These are phyloP conservation scores for Epirrita christyi DNA, from an alignment of 2,888 invertebrate species.

Conservation along the genomic window DNA sequence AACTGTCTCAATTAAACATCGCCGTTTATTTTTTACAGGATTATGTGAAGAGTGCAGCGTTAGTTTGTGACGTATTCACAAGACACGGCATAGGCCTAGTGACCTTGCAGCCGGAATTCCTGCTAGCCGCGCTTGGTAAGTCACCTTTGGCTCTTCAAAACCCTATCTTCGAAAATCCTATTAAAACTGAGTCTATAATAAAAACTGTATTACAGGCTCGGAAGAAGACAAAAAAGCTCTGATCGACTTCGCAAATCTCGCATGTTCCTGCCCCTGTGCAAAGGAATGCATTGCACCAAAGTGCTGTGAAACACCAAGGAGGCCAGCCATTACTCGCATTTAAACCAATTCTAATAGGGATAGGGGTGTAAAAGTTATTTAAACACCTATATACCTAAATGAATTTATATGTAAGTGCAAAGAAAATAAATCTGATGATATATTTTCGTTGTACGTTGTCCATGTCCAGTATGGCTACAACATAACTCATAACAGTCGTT, in stretches of 20 bases:
- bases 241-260: constrained; percentile 69
- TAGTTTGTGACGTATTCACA: constrained; percentile 89
- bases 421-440: no score
- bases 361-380: background rate
- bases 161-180: background rate
- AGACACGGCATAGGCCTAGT: constrained; percentile 93
- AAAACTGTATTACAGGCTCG: constrained; percentile 53
- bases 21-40: constrained; percentile 53
- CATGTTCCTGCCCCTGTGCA: constrained; percentile 71
- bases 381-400: background rate
- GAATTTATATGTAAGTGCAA: constrained; percentile 10
- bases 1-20: background rate
- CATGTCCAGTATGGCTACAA: no score
- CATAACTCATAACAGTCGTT: no score
- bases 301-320: constrained; percentile 65
- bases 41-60: constrained; percentile 74
- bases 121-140: constrained; percentile 61
- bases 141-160: background rate
- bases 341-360: constrained; percentile 37
- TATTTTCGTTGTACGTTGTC: no score
- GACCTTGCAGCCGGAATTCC: constrained; percentile 95
- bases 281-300: constrained; percentile 76
- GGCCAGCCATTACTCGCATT: constrained; percentile 65
- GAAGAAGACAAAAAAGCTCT: constrained; percentile 71
- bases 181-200: background rate